Evolutionary conservation across 2,888 invertebrate genomes (phyloP).

Genomic region (Eudemis profundana): DNA sequence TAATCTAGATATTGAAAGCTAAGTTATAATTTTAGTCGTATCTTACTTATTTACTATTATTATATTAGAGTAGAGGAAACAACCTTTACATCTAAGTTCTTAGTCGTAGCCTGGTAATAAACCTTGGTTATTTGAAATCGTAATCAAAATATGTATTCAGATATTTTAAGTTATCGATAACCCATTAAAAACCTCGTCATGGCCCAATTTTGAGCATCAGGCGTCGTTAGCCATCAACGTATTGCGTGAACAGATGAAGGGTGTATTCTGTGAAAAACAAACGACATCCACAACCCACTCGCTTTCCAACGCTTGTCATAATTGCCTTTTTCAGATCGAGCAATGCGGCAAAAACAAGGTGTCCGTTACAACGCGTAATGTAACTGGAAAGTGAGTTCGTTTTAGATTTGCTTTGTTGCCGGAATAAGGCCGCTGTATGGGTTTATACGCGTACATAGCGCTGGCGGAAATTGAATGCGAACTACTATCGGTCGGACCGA

Average conservation of each 20-base stretch:
- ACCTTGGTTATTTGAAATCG: too few species aligned
- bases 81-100: too few species aligned
- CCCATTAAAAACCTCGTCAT: constrained; percentile 35
- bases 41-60: too few species aligned
- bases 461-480: constrained; percentile 76
- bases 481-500: constrained; percentile 61
- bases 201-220: constrained; percentile 27
- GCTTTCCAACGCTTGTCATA: constrained; percentile 35
- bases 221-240: constrained; percentile 6
- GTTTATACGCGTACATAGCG: constrained; percentile 48
- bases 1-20: too few species aligned
- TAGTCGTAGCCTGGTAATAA: too few species aligned
- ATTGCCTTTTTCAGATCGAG: constrained; percentile 34
- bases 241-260: constrained; percentile 10
- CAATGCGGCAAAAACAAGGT: constrained; percentile 26
- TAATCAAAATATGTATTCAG: too few species aligned
- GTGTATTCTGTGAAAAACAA: constrained; percentile 23
- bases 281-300: constrained; percentile 16
- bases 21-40: too few species aligned
- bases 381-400: constrained; percentile 38
- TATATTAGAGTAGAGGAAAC: too few species aligned
- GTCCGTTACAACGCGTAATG: constrained; percentile 31
- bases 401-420: constrained; percentile 39
- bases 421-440: constrained; percentile 45
- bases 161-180: constrained; percentile 15